Conservation (phyloP, 2,113 vertebrate genomes). For the Excalfactoria chinensis region DNA sequence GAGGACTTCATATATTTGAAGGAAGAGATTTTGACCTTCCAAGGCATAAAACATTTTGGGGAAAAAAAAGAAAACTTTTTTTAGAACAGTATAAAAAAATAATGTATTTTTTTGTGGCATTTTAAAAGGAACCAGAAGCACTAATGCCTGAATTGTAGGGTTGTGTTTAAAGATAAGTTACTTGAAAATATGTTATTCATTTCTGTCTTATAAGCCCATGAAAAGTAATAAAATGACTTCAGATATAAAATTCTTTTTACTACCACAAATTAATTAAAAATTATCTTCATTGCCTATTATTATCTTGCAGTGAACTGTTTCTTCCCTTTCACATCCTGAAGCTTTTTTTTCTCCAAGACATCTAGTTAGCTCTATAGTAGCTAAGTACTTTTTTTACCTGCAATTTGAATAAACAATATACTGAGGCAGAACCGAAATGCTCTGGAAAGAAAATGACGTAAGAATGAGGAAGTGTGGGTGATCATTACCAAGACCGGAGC, state of each 20-base stretch:
- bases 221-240: not conserved
- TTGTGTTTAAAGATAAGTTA: not conserved
- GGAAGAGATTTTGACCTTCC: not conserved
- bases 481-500: not conserved
- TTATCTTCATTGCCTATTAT: not conserved
- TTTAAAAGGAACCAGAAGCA: not conserved
- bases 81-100: not conserved
- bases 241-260: not conserved
- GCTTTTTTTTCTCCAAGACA: not conserved
- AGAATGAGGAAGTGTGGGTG: not conserved
- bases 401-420: not conserved
- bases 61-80: not conserved
- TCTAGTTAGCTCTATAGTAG: not conserved
- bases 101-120: not conserved
- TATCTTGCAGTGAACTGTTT: not conserved
- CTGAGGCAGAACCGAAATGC: not conserved
- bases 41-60: not conserved
- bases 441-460: not conserved
- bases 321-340: not conserved
- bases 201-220: not conserved
- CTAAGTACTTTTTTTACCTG: not conserved
- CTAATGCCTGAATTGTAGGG: not conserved
- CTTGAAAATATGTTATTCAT: not conserved
- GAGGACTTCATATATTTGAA: not conserved
- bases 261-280: not conserved